phyloP scores from a whole-genome alignment of 2,888 invertebrate species.

The Thumatha senex region DNA sequence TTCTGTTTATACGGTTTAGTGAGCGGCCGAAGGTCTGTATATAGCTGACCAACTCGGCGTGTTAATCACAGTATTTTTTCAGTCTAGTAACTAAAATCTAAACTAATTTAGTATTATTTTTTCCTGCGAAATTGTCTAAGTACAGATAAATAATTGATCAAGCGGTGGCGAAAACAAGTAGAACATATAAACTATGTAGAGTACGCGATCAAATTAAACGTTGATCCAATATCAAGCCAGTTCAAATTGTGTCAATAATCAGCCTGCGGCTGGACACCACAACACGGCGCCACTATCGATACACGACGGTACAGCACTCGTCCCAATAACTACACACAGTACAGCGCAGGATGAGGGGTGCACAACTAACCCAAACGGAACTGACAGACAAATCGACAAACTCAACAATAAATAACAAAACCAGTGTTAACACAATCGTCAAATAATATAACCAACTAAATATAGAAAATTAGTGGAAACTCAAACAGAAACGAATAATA shows the following conservation, averaged over 20 bases:
- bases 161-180: neutral
- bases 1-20: neutral
- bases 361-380: slow-evolving; percentile 62
- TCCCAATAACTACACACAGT: slow-evolving; percentile 20
- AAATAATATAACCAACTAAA: slow-evolving; percentile 38
- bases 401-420: slow-evolving; percentile 47
- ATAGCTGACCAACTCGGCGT: slow-evolving; percentile 2
- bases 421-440: slow-evolving; percentile 47
- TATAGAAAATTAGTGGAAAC: slow-evolving; percentile 43
- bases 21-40: too few species aligned
- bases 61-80: neutral
- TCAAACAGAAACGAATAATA: slow-evolving; percentile 44
- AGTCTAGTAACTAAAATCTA: too few species aligned
- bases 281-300: neutral
- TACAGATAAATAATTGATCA: too few species aligned
- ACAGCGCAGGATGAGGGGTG: slow-evolving; percentile 54
- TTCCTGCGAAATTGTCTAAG: too few species aligned
- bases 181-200: neutral
- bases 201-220: neutral
- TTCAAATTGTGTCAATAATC: slow-evolving; percentile 9
- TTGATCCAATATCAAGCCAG: slow-evolving; percentile 35
- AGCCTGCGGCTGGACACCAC: too few species aligned
- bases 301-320: slow-evolving; percentile 13
- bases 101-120: too few species aligned
- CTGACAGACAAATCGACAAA: slow-evolving; percentile 53